Conservation (phyloP, 2,113 vertebrate species). For the Deroptyus accipitrinus region DNA sequence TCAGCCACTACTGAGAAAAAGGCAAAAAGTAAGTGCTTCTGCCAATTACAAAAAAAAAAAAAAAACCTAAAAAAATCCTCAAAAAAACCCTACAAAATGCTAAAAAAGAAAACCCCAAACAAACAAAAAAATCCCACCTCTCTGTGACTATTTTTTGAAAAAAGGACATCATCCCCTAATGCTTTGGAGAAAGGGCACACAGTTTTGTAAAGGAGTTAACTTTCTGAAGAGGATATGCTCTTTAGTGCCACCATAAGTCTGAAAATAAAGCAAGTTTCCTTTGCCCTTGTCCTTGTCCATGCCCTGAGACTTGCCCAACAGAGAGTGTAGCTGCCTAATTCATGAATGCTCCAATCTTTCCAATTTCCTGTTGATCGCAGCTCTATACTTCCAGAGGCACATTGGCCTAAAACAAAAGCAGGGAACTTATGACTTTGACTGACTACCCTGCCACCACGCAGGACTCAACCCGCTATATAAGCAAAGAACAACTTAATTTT, state of each 20-base stretch:
- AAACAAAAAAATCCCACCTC: not conserved
- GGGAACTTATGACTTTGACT: not conserved
- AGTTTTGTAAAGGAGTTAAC: not conserved
- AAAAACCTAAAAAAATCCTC: accelerated
- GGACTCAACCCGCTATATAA: not conserved
- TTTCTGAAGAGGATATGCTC: not conserved
- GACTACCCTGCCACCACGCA: too few relatives aligned
- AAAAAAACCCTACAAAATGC: not conserved
- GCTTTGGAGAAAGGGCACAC: not conserved
- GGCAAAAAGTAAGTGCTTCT: not conserved
- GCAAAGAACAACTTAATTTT: not conserved
- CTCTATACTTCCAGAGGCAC: not conserved
- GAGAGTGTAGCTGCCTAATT: not conserved
- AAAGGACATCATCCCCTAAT: not conserved
- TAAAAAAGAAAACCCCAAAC: not conserved
- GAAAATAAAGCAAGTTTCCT: not conserved
- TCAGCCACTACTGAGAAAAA: not conserved
- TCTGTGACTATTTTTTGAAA: not conserved
- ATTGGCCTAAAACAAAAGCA: accelerated
- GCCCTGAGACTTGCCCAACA: not conserved
- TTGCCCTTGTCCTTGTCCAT: too few relatives aligned
- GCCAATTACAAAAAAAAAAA: not conserved
- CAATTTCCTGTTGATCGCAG: not conserved
- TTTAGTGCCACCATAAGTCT: not conserved
- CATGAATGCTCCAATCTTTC: not conserved